These are phyloP conservation scores for Neostethus bicornis DNA, from an alignment of 2,797 vertebrate species.

Conservation along the genomic window DNA sequence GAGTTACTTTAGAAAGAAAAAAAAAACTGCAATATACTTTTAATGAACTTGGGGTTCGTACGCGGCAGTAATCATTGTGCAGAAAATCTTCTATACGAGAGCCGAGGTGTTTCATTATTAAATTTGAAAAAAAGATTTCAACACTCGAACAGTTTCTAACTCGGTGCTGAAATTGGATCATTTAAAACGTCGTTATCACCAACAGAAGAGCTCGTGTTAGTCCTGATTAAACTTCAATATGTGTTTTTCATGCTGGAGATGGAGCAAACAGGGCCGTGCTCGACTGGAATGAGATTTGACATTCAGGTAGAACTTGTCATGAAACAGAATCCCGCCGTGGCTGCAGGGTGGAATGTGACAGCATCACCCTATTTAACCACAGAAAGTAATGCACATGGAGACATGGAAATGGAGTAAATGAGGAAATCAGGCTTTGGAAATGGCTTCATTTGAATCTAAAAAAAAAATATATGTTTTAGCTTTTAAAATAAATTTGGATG, in stretches of 20 bases:
- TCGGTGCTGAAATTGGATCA: slow-evolving; percentile 42
- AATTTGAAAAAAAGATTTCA: slow-evolving; percentile 54
- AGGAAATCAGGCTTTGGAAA: slow-evolving; percentile 29
- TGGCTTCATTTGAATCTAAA: slow-evolving; percentile 1
- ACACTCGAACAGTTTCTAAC: slow-evolving; percentile 52
- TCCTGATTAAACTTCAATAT: slow-evolving; percentile 34
- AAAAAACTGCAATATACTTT: slow-evolving; percentile 20
- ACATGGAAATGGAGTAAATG: not conserved
- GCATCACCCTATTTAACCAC: too few relatives aligned
- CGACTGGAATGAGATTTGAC: slow-evolving; percentile 17
- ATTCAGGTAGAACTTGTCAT: slow-evolving; percentile 17
- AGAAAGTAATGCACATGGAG: too few relatives aligned
- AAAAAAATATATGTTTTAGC: too few relatives aligned
- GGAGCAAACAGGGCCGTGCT: slow-evolving; percentile 3
- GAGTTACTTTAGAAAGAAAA: slow-evolving; percentile 28
- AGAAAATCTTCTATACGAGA: slow-evolving; percentile 26
- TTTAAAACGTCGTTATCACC: slow-evolving; percentile 49
- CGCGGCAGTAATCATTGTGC: slow-evolving; percentile 23
- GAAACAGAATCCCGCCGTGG: slow-evolving; percentile 15
- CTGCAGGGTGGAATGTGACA: slow-evolving; percentile 16
- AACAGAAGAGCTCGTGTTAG: slow-evolving; percentile 18
- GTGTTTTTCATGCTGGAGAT: slow-evolving; percentile 9
- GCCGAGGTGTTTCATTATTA: slow-evolving; percentile 51
- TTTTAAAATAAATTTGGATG: too few relatives aligned
- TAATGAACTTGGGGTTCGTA: slow-evolving; percentile 50